These are phyloP conservation scores for Neodiprion lecontei DNA, from an alignment of 1,140 invertebrate species.

Conservation along the genomic window DNA sequence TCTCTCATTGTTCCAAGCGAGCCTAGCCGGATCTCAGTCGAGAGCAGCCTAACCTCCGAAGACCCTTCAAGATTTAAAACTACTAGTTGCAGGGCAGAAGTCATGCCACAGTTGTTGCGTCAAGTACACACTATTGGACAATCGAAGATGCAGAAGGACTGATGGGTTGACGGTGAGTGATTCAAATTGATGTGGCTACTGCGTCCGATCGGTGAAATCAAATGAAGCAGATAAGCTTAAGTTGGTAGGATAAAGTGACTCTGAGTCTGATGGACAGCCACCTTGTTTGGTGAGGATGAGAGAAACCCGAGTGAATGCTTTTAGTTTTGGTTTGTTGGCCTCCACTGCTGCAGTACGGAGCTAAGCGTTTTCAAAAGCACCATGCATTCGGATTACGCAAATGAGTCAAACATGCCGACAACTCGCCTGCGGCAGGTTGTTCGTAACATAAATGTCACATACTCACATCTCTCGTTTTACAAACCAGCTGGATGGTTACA, in stretches of 20 bases:
- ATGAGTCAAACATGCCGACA: neutral
- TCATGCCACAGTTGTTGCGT: too few species aligned
- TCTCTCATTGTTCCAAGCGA: neutral
- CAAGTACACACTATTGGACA: too few species aligned
- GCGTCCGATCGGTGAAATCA: neutral
- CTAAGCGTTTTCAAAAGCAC: neutral
- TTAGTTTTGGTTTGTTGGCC: neutral
- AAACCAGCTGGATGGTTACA: too few species aligned
- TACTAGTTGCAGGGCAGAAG: too few species aligned
- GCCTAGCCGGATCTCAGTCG: neutral
- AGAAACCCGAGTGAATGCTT: neutral
- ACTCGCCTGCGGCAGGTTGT: neutral
- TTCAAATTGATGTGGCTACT: too few species aligned
- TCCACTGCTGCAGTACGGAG: neutral
- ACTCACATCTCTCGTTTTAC: too few species aligned
- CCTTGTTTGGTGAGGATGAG: slow-evolving; percentile 2
- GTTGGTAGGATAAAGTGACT: neutral
- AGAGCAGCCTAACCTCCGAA: too few species aligned
- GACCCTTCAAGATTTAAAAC: too few species aligned
- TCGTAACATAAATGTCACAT: neutral
- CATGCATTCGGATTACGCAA: neutral
- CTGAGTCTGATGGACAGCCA: neutral
- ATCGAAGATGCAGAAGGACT: too few species aligned
- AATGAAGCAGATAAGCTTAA: neutral
- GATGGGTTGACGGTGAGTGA: too few species aligned